Evolutionary conservation across 2,113 vertebrate species (phyloP).

Genomic region (Erinaceus europaeus): DNA sequence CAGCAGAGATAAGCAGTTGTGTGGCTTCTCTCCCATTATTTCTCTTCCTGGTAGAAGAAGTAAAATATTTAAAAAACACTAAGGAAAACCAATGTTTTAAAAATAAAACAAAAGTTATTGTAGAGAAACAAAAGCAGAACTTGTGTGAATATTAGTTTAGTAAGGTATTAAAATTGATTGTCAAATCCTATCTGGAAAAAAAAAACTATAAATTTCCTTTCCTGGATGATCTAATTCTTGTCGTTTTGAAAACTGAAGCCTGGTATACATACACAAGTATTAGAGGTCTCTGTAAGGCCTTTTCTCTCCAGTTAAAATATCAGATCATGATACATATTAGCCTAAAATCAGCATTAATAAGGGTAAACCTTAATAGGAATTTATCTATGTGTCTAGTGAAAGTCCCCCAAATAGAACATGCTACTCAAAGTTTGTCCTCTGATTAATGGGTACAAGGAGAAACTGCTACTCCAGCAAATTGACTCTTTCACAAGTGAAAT

Average conservation of each 20-base stretch:
- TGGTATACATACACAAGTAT: not conserved
- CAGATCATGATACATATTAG: not conserved
- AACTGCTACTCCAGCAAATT: slow-evolving; percentile 19
- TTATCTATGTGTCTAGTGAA: not conserved
- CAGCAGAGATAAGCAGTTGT: no score
- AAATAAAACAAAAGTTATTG: not conserved
- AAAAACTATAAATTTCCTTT: not conserved
- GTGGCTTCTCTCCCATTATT: no score
- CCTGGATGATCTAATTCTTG: not conserved
- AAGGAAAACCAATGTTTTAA: not conserved
- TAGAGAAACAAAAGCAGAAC: not conserved
- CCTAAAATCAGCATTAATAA: slow-evolving; percentile 1
- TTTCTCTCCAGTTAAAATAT: not conserved
- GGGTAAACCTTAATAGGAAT: not conserved
- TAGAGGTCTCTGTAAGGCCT: not conserved
- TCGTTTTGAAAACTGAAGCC: not conserved
- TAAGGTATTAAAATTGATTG: not conserved
- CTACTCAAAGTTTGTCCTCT: not conserved
- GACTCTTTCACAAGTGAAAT: not conserved
- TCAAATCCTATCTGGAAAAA: not conserved
- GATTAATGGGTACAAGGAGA: not conserved
- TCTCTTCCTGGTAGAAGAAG: no score
- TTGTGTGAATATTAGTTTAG: not conserved
- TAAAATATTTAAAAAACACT: no score
- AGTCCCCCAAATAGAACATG: not conserved